Base-by-base conservation (phyloP, 1,140 invertebrate species). In the Potamilus streckersoni region DNA sequence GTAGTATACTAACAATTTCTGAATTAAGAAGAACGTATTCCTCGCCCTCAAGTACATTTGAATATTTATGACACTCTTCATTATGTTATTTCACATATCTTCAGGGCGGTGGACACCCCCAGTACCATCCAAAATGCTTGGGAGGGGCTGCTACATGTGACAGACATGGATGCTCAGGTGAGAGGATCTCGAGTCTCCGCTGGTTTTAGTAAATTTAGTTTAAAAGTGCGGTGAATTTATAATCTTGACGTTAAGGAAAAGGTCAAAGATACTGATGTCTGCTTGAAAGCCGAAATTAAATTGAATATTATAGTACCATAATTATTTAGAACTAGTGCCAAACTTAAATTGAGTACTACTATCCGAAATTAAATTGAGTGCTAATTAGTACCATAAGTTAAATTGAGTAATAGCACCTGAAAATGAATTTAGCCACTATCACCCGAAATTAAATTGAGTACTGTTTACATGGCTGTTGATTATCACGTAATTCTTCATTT, bases 61-160 rank as follows among this genome's bases (percentile, higher is more conserved):
- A 49, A 49, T 49, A 49, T 49, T 49, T 0, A 49, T 49, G 6
- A 49, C 11, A 49, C 38, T 11, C 11, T 49, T 8, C 6, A 49
- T 49, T 4, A 49, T 49, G 38, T 11, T 49, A 49, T 49, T 6
- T 1, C 38, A 49, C 5, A 49, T 49, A 49, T 49, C 88, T 89
- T 38, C 91, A 96, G 95, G 88, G 94, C 94, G 67, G 92, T 93
- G 20, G 86, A 81, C 31, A 95, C 94, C 83, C 93, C 94, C 15
- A 95, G 94, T 80, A 93, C 94, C 20, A 92, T 98, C 83, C 96
- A 96, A 86, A 94, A 96, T 86, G 93, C 95, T 69, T 98, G 97
- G 97, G 96, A 98, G 89, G 94, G 93, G 66, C 91, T 98, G 57
- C 92, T 98, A 55, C 95, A 97, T 87, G 96, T 97, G 89, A 95